These are phyloP conservation scores for Altica lythri DNA, from an alignment of 2,888 invertebrate genomes.

Conservation along the genomic window DNA sequence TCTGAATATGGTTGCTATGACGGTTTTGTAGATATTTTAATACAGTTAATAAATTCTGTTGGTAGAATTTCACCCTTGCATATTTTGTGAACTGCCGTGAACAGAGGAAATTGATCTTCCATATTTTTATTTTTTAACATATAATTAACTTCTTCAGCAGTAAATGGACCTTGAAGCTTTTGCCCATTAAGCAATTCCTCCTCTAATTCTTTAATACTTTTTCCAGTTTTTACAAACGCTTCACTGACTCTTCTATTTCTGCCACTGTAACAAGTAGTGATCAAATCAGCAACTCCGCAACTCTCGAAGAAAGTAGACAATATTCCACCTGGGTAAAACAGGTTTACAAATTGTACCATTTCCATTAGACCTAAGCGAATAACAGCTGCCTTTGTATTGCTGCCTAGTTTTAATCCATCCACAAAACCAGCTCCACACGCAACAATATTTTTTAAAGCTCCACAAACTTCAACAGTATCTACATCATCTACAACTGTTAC, in stretches of 20 bases:
- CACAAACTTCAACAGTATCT: conserved; percentile 97
- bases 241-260: conserved; percentile 91
- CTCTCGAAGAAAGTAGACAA: conserved; percentile 96
- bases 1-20: no score
- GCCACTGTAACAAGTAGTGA: conserved; percentile 98
- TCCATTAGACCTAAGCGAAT: conserved; percentile 99
- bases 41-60: conserved; percentile 84
- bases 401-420: conserved; percentile 92
- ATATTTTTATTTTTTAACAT: conserved; percentile 88
- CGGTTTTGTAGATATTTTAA: no score
- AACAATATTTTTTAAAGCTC: conserved; percentile 99
- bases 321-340: conserved; percentile 90
- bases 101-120: conserved; percentile 91
- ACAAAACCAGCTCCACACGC: conserved; percentile 98
- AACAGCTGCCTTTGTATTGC: conserved; percentile 98
- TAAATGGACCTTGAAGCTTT: conserved; percentile 96
- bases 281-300: conserved; percentile 97
- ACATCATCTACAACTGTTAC: conserved; percentile 96
- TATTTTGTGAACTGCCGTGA: conserved; percentile 93
- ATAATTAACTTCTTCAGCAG: conserved; percentile 95
- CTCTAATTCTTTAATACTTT: conserved; percentile 88
- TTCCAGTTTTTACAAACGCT: conserved; percentile 91
- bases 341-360: conserved; percentile 95
- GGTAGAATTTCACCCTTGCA: conserved; percentile 83
- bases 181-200: conserved; percentile 97